Evolutionary conservation across 1,140 invertebrate species (phyloP), one percentile per base, ranked within the genome.

Genomic region (Diorhabda carinulata): DNA sequence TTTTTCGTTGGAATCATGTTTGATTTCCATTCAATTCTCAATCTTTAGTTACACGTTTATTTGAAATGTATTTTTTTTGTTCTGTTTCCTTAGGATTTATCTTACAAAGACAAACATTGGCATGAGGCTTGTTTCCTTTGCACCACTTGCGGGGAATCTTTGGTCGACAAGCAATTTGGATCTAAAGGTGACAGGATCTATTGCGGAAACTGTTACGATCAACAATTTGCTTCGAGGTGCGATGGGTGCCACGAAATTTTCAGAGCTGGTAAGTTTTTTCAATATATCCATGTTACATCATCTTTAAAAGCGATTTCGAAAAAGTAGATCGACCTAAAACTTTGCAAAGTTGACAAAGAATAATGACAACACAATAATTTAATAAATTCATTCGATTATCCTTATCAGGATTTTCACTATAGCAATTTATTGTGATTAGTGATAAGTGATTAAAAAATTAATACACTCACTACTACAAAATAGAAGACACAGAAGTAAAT

Each of bases 41-140:
- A 25, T 25, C 25, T 25, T 25, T 25, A 2, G n/a, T 56, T 6
- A 56, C 6, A 56, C 6, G 52, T 56, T 56, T 7, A 56, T 56
- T 7, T 56, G 6, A n/a, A 56, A 7, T 56, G n/a, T 7, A 6
- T n/a, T 56, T 7, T 56, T 56, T 56, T 56, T 6, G n/a, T 56
- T 41, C 42, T n/a, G n/a, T 57, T 67, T 6, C 83, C 86, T 9
- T 85, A 99, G 97, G 98, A 99, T 88, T 87, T 99, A 80, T 99
- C 97, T 61, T 99, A 99, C 89, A 99, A 99, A 86, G 98, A 99
- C 83, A 97, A 97, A 84, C 98, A 99, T 82, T 99, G 97, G 97
- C 97, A 99, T 84, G 97, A 99, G 85, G 92, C 92, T 57, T 99
- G 98, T 82, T 99, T 99, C 90, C 88, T 98, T 77, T 99, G 98